These are phyloP conservation scores for Podocnemis expansa DNA, from an alignment of 2,113 vertebrate genomes.

Conservation along the genomic window DNA sequence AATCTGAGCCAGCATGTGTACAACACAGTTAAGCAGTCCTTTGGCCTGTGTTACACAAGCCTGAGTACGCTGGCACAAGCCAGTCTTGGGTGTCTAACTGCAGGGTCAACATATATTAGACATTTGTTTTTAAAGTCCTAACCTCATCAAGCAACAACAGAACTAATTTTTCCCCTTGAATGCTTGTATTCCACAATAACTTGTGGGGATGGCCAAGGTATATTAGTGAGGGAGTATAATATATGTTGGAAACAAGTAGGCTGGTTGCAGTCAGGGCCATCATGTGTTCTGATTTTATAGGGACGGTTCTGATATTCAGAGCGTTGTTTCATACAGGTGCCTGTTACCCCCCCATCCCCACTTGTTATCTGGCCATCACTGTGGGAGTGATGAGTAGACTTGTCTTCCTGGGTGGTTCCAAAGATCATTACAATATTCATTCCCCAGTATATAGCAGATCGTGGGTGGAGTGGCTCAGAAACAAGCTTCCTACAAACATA, in stretches of 20 bases:
- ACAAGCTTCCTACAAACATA: background rate
- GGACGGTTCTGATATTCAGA: no score
- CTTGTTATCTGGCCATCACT: no score
- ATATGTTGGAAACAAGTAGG: background rate
- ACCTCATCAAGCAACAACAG: accelerated
- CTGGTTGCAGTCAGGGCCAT: background rate
- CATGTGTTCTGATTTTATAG: no score
- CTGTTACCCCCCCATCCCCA: no score
- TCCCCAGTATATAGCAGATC: background rate
- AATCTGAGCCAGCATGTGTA: no score
- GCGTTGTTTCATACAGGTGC: no score
- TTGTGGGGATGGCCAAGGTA: background rate
- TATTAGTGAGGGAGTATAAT: background rate
- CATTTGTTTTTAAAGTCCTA: background rate
- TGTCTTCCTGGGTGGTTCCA: background rate
- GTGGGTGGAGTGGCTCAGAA: no score
- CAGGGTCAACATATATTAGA: no score
- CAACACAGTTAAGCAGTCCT: no score
- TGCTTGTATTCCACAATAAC: background rate
- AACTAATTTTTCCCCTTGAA: accelerated
- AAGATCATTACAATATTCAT: background rate
- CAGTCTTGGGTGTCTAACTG: no score
- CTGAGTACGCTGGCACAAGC: no score
- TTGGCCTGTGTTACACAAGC: no score
- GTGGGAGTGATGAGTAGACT: background rate